phyloP scores from a whole-genome alignment of 37 sponge, comb jelly and placozoan genomes.

The Amphimedon queenslandica region DNA sequence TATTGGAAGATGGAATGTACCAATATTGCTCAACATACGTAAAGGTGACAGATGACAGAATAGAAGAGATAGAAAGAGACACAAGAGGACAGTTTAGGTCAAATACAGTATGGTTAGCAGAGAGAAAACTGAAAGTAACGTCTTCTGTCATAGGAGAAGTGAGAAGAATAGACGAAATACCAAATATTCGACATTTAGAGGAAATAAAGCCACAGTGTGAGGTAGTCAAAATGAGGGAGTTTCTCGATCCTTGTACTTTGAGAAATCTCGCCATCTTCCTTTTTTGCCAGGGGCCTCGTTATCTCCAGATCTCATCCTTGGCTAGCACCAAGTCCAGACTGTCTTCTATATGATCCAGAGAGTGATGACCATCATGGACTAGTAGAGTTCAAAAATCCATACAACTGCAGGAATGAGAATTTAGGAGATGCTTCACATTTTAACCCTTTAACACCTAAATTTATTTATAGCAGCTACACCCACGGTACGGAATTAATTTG shows the following conservation, averaged over 20 bases:
- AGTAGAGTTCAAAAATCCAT: conserved; percentile 6
- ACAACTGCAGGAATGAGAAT: too few relatives aligned
- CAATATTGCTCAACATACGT: conserved; percentile 9
- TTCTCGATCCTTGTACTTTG: background rate
- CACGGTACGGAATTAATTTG: too few relatives aligned
- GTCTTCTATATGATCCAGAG: background rate
- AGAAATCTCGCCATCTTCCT: background rate
- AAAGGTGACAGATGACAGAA: background rate
- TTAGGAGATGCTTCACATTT: too few relatives aligned
- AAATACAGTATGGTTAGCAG: background rate
- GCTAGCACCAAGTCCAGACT: conserved; percentile 7
- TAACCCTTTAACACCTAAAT: too few relatives aligned
- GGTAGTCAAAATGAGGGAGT: background rate
- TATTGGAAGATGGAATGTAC: background rate
- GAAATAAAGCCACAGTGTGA: background rate
- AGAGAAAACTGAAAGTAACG: background rate
- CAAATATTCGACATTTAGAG: background rate
- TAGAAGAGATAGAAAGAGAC: background rate
- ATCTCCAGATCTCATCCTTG: background rate
- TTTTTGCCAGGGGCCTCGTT: background rate
- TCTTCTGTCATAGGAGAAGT: background rate
- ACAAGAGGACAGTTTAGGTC: conserved; percentile 2
- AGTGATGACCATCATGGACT: background rate
- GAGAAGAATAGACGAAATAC: background rate
- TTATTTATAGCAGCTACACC: too few relatives aligned